Base-by-base conservation (phyloP, 2,888 invertebrate genomes). In the Aspidapion aeneum region DNA sequence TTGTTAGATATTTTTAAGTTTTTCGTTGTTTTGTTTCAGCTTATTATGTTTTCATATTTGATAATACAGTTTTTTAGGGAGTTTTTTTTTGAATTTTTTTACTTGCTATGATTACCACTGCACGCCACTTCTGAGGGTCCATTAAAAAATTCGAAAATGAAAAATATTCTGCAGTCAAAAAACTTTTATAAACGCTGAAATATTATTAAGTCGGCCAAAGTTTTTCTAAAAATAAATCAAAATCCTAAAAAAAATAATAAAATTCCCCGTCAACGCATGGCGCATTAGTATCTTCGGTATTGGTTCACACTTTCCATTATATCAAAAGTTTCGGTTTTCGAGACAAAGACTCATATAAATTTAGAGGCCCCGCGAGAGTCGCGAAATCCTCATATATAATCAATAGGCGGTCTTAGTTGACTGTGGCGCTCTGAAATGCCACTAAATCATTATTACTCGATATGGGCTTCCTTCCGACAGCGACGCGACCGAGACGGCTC, bases 241-340 rank as follows among this genome's bases (percentile, higher is more conserved):
- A 51, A 50, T 50, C 20, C 20, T 51, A 50, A 3, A n/a, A 17
- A 7, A 35, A 7, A 35, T 70, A 69, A 70, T 71, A 71, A 71
- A 71, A 71, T 35, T 66, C 71, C 69, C 63, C n/a, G n/a, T n/a
- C 66, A 67, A 64, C 67, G 68, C 3, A 64, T 66, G 62, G 66
- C 72, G 70, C 72, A 74, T 75, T 74, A 75, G 73, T 74, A 74
- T 76, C 74, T 74, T 76, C 75, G 75, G n/a, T n/a, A n/a, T n/a
- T n/a, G n/a, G 75, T 73, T 74, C 72, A 68, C 73, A 70, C 69
- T 72, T 71, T 49, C 70, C 69, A 62, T 63, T 69, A 66, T 72
- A 70, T 72, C 70, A 69, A 63, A 35, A 21, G 48, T 48, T 51
- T 20, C 62, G 57, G 63, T 60, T 67, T 58, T 62, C 70, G 68